A percentile compares a stretch with the other conserved stretches of the same genome.
Evolutionary conservation across 2,888 invertebrate species (phyloP).

Genomic region (Psylliodes chrysocephalus): DNA sequence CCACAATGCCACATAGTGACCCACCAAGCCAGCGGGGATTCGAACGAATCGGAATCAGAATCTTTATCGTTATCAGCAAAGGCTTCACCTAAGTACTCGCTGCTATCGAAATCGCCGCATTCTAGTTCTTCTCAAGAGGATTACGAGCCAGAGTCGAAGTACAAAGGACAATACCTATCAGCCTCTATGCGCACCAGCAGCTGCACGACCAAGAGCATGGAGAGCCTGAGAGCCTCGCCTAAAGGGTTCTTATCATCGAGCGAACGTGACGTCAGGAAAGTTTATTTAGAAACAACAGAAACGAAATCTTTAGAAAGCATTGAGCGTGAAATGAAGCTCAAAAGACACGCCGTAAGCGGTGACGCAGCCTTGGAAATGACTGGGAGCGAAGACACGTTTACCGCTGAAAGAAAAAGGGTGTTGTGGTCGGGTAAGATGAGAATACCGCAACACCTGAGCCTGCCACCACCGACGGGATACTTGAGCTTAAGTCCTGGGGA

Average conservation of each 20-base stretch:
- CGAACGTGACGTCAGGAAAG: constrained; percentile 72
- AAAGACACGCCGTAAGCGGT: constrained; percentile 71
- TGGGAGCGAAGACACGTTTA: constrained; percentile 60
- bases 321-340: constrained; percentile 67
- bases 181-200: constrained; percentile 64
- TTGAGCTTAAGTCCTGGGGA: constrained; percentile 67
- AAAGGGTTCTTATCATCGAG: constrained; percentile 74
- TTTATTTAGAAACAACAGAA: constrained; percentile 65
- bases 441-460: constrained; percentile 74
- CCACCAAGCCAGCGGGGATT: constrained; percentile 69
- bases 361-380: constrained; percentile 66
- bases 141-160: constrained; percentile 70
- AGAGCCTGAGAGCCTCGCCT: constrained; percentile 72
- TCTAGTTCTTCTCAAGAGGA: constrained; percentile 80
- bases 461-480: constrained; percentile 74
- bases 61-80: constrained; percentile 58
- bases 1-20: constrained; percentile 65
- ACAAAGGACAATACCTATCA: constrained; percentile 67
- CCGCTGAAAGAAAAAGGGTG: constrained; percentile 75
- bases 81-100: constrained; percentile 58
- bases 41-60: constrained; percentile 67
- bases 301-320: constrained; percentile 73
- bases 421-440: constrained; percentile 76
- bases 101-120: constrained; percentile 61
- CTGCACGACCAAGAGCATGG: constrained; percentile 76